These are phyloP conservation scores for Orthosia incerta DNA, from an alignment of 2,888 invertebrate species.

Conservation along the genomic window DNA sequence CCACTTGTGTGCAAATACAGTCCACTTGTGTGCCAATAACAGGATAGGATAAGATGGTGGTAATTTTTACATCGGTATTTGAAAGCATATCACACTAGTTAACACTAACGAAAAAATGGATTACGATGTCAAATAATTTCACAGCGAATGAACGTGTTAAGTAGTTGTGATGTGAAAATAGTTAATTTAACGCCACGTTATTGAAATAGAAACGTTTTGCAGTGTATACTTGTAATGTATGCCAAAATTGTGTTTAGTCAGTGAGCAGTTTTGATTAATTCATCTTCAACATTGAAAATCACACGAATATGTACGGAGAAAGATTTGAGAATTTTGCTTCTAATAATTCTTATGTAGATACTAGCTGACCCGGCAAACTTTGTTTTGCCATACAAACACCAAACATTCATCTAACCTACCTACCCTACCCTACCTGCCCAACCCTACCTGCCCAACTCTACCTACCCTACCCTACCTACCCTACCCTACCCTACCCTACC, in stretches of 20 bases:
- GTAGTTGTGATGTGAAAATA: constrained; percentile 57
- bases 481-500: too few relatives aligned
- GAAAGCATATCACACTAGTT: constrained; percentile 8
- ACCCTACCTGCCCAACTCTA: too few relatives aligned
- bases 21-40: too few relatives aligned
- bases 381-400: too few relatives aligned
- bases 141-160: constrained; percentile 32
- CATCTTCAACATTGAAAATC: background rate
- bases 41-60: too few relatives aligned
- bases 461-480: too few relatives aligned
- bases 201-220: constrained; percentile 24
- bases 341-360: too few relatives aligned
- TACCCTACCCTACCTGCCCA: too few relatives aligned
- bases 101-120: constrained; percentile 25
- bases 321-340: too few relatives aligned
- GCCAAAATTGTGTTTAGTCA: constrained; percentile 10
- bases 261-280: background rate
- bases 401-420: too few relatives aligned
- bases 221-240: constrained; percentile 24
- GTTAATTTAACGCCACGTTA: constrained; percentile 57
- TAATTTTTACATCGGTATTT: constrained; percentile 9
- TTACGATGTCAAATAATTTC: constrained; percentile 52
- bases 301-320: background rate
- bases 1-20: too few relatives aligned
- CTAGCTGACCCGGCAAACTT: too few relatives aligned